A percentile compares a stretch with the other conserved stretches of the same genome.
Evolutionary conservation across 92 coral and sea anemone species (phyloP).

Genomic region (Umimayanthus chanpuru): DNA sequence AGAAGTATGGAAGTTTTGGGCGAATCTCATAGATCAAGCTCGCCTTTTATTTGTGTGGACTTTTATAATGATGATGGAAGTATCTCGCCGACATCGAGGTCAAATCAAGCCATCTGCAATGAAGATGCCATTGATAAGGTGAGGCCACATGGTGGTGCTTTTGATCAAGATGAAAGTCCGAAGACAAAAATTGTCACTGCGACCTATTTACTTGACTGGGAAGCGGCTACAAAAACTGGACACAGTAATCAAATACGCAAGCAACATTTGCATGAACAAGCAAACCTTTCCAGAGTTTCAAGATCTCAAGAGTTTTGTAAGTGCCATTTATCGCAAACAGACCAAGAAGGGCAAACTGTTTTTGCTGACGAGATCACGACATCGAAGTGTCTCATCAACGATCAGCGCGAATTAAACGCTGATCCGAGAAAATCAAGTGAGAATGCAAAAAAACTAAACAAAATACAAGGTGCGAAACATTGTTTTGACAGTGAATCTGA

Average conservation of each 20-base stretch:
- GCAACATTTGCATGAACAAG: constrained; percentile 23
- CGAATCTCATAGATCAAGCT: constrained; percentile 4
- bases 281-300: neutral
- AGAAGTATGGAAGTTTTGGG: constrained; percentile 34
- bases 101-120: neutral
- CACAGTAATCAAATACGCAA: neutral
- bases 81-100: constrained; percentile 19
- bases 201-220: neutral
- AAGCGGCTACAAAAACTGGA: neutral
- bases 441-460: constrained; percentile 20
- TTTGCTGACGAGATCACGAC: neutral
- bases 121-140: neutral
- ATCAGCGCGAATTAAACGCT: constrained; percentile 4
- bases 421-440: constrained; percentile 10
- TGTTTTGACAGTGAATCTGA: constrained; percentile 39
- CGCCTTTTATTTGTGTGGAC: constrained; percentile 26
- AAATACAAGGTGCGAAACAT: constrained; percentile 14
- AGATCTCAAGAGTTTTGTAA: constrained; percentile 34
- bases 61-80: constrained; percentile 46
- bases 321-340: constrained; percentile 1
- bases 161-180: neutral
- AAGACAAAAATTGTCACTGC: constrained; percentile 6
- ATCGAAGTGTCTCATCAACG: neutral
- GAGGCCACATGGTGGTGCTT: neutral
- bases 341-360: neutral